These are phyloP conservation scores for Noctua fimbriata DNA, from an alignment of 2,888 invertebrate genomes.

Conservation along the genomic window DNA sequence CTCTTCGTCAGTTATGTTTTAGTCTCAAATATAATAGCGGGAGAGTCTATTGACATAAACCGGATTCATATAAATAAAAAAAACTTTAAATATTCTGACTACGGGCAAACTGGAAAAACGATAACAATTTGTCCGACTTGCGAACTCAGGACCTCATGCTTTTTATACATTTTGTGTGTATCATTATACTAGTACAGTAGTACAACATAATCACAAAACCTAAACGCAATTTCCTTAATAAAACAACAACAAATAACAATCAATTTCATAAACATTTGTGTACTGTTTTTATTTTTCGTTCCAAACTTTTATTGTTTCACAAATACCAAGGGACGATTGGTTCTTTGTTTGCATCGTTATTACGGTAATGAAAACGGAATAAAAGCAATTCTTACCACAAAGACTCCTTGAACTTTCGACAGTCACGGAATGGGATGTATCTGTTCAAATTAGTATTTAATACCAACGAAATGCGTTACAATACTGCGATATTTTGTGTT, in stretches of 20 bases:
- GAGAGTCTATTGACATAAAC: neutral
- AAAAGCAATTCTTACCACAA: slow-evolving; percentile 72
- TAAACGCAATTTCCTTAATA: neutral
- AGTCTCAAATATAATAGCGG: neutral
- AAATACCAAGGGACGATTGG: slow-evolving; percentile 45
- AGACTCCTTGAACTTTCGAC: slow-evolving; percentile 81
- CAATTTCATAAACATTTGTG: slow-evolving; percentile 33
- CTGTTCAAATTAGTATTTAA: slow-evolving; percentile 71
- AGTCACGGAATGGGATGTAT: slow-evolving; percentile 75
- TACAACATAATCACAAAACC: neutral
- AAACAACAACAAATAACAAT: slow-evolving; percentile 34
- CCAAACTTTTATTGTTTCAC: slow-evolving; percentile 57
- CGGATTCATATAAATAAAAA: neutral
- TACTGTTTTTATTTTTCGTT: slow-evolving; percentile 41
- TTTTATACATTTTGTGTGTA: neutral
- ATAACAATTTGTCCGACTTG: too few species aligned
- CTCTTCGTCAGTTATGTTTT: neutral
- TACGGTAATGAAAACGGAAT: slow-evolving; percentile 74
- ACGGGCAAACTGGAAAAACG: neutral
- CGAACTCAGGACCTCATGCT: neutral
- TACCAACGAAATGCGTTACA: slow-evolving; percentile 43
- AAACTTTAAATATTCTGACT: too few species aligned
- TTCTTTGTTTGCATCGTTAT: slow-evolving; percentile 65
- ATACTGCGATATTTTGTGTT: slow-evolving; percentile 21
- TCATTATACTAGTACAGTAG: neutral